Base-by-base conservation (phyloP, 2,113 vertebrate species). In the Passer domesticus region DNA sequence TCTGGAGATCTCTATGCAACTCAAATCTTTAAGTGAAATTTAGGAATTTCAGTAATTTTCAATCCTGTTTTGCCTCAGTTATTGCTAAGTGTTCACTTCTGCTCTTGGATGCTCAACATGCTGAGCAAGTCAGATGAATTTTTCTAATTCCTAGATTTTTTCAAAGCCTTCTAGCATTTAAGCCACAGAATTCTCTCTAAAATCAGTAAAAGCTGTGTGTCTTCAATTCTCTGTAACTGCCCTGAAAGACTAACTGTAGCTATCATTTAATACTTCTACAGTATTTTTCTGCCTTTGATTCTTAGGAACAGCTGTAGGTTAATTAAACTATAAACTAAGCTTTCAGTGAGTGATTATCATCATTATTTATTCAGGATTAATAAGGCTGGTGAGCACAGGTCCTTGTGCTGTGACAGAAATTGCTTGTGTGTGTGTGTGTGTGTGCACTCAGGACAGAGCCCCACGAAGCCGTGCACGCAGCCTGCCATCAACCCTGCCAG, bases 351-450 rank as follows among this genome's bases (percentile, higher is more conserved):
- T 58, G 49, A 89, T 82, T 66, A 74, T 74, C 16, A 64, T 62
- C 5, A 28, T 76, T 84, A 89, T 64, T 95, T 87, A 66, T 89
- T 73, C 67, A 90, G 83, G 27, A 92, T 87, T 92, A 94, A 79
- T 82, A 79, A 69, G 43, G 62, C 39, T 60, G n/a, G 28, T 55
- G 81, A n/a, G 73, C 89, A 84, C 27, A 49, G 5, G 47, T 50
- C 37, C 58, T 49, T 52, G 1, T 0, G 3, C 44, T 15, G 52
- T 1, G 7, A 16, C 46, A 92, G 69, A 23, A 52, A 11, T 21
- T 8, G n/a, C 1, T 0, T 14, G 52, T 18, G 14, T 50, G 15
- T 50, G 52, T 18, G 14, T 50, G 15, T 50, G 4, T 56, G 14
- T 86, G 75, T 66, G n/a, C 33, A 0, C n/a, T 64, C 53, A 53